phyloP scores from a whole-genome alignment of 1,140 invertebrate species.

The Parasteatoda tepidariorum region DNA sequence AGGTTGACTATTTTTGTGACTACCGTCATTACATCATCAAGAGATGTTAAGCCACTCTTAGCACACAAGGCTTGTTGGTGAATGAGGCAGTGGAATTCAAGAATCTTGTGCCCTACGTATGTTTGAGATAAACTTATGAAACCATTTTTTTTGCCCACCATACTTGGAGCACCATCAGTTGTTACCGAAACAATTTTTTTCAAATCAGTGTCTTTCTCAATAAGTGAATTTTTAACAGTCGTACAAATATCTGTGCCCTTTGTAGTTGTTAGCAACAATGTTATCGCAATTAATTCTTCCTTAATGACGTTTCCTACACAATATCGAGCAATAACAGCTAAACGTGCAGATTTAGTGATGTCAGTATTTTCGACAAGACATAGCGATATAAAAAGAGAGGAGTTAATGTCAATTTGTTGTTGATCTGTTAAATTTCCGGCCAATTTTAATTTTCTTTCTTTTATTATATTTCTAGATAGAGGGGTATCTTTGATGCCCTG shows the following conservation, averaged over 20 bases:
- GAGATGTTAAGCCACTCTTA: background rate
- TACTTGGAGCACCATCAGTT: background rate
- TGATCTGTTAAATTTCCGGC: background rate
- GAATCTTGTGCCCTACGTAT: background rate
- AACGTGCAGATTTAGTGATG: background rate
- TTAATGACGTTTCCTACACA: background rate
- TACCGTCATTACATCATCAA: background rate
- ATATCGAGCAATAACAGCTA: background rate
- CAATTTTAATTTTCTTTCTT: conserved; percentile 1
- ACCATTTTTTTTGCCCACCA: background rate
- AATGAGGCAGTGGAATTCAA: background rate
- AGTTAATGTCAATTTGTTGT: background rate
- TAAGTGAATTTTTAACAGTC: background rate
- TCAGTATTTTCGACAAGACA: background rate
- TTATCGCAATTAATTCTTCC: background rate
- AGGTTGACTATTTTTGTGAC: background rate
- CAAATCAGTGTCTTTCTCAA: background rate
- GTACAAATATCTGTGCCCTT: background rate
- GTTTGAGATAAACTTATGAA: conserved; percentile 3
- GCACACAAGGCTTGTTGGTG: background rate
- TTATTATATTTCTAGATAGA: background rate
- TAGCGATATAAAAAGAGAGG: background rate
- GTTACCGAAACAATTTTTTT: background rate
- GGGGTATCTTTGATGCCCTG: background rate
- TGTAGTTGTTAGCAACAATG: background rate